Conservation (phyloP, 1,140 invertebrate genomes). For the Hyles vespertilio region DNA sequence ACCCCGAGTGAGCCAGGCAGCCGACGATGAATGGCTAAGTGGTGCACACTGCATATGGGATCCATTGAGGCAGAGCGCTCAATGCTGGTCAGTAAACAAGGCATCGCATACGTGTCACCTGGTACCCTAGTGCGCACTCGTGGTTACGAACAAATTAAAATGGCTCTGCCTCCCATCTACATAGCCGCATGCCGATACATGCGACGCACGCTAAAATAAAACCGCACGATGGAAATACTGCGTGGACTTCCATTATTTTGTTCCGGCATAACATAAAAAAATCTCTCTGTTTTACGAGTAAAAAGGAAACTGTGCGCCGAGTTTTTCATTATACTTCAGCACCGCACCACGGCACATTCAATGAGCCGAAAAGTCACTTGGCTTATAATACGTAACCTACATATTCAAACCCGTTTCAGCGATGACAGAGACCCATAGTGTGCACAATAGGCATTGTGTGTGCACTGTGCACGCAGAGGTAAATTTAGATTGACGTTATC, state of each 20-base stretch:
- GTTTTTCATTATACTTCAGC: neutral
- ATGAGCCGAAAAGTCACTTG: constrained; percentile 21
- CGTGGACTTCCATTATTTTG: too few relatives aligned
- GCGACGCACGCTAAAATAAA: too few relatives aligned
- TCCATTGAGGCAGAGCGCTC: constrained; percentile 46
- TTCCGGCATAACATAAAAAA: too few relatives aligned
- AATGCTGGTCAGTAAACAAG: constrained; percentile 58
- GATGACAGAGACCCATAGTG: constrained; percentile 14
- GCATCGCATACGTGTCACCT: constrained; percentile 48
- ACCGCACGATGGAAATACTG: too few relatives aligned
- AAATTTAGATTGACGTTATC: too few relatives aligned
- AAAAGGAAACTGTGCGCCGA: neutral
- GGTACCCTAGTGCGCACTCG: constrained; percentile 40
- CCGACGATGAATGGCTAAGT: constrained; percentile 53
- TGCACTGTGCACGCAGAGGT: neutral
- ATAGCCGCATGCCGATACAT: neutral
- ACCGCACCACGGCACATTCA: constrained; percentile 15
- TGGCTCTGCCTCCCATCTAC: neutral
- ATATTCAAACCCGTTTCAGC: constrained; percentile 5
- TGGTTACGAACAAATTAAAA: constrained; percentile 24
- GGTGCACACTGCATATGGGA: constrained; percentile 34
- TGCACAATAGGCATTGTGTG: constrained; percentile 17
- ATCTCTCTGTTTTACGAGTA: neutral
- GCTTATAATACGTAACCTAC: constrained; percentile 16
- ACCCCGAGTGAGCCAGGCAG: constrained; percentile 37